A percentile compares a stretch with the other conserved stretches of the same genome.
These are phyloP conservation scores for Caenorhabditis sp. DNA, from an alignment of 2,888 invertebrate species.

Conservation along the genomic window DNA sequence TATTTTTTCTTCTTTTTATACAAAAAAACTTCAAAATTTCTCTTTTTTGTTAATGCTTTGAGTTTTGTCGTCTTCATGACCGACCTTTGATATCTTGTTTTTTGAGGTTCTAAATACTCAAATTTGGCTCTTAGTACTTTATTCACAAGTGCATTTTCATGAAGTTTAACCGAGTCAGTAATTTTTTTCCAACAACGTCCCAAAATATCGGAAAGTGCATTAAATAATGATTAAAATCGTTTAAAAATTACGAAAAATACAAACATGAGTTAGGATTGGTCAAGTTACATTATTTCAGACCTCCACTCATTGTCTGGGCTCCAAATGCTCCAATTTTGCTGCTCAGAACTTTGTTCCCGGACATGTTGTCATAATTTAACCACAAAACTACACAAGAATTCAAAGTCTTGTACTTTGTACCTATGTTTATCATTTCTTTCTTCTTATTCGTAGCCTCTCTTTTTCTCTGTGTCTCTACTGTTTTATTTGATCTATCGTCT, in stretches of 20 bases:
- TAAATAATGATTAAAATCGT: no score
- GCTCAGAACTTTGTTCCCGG: no score
- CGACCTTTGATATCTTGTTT: not conserved
- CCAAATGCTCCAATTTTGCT: not conserved
- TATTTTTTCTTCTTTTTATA: slow-evolving; percentile 7
- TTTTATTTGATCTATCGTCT: not conserved
- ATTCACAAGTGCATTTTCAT: no score
- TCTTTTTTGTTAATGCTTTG: not conserved
- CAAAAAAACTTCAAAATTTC: not conserved
- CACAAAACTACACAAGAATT: not conserved
- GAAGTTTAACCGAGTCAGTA: no score
- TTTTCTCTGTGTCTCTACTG: slow-evolving; percentile 9
- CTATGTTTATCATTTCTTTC: slow-evolving; percentile 16
- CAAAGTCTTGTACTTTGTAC: slow-evolving; percentile 34
- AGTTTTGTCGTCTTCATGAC: not conserved
- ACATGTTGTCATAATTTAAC: not conserved
- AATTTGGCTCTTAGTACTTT: no score
- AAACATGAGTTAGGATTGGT: no score
- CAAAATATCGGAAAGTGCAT: no score
- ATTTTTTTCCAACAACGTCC: no score
- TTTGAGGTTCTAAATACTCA: no score
- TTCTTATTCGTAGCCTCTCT: slow-evolving; percentile 14
- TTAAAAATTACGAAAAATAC: no score
- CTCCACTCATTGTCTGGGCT: no score
- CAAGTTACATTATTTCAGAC: no score